These are phyloP conservation scores for Aplocera efformata DNA, from an alignment of 2,888 invertebrate species.

Conservation along the genomic window DNA sequence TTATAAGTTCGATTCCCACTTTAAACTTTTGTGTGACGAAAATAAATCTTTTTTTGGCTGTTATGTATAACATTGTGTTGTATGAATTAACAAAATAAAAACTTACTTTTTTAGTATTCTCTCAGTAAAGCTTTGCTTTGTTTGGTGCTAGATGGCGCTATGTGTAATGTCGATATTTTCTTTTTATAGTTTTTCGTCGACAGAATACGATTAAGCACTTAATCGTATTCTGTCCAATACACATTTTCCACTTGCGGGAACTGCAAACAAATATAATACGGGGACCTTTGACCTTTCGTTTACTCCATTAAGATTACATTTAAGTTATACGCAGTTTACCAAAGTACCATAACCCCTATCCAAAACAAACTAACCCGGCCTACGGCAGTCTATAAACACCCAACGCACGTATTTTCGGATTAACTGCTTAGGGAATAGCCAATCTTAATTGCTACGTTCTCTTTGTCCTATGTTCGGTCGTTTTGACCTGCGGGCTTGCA, in stretches of 20 bases:
- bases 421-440: constrained; percentile 72
- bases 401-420: constrained; percentile 75
- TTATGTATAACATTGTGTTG: neutral
- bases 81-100: too few relatives aligned
- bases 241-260: too few relatives aligned
- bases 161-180: too few relatives aligned
- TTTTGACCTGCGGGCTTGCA: constrained; percentile 58
- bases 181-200: too few relatives aligned
- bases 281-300: constrained; percentile 9
- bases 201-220: too few relatives aligned
- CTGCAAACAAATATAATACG: constrained; percentile 6
- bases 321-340: constrained; percentile 22
- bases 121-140: neutral
- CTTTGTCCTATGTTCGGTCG: constrained; percentile 53
- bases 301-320: constrained; percentile 20
- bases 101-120: too few relatives aligned
- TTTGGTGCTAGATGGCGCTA: too few relatives aligned
- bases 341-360: constrained; percentile 39
- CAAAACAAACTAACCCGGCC: constrained; percentile 47
- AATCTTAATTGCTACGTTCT: constrained; percentile 73
- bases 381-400: constrained; percentile 72
- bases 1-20: too few relatives aligned
- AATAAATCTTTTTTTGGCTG: too few relatives aligned
- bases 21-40: too few relatives aligned
- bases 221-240: too few relatives aligned